Evolutionary conservation across 2,797 vertebrate species (phyloP).

Genomic region (Etheostoma nigrum): DNA sequence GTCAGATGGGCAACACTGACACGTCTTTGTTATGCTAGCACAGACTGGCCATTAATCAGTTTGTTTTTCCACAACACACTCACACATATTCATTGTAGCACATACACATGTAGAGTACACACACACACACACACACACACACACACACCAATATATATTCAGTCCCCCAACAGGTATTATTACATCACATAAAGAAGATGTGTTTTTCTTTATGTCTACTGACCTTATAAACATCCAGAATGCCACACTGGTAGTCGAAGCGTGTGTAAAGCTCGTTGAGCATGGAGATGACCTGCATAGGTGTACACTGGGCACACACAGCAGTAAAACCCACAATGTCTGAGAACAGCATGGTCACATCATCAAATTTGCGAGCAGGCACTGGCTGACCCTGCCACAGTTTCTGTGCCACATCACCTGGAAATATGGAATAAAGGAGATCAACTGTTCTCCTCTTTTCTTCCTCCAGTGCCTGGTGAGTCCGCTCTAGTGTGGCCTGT

Average conservation of each 20-base stretch:
- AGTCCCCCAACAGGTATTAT: neutral
- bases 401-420: constrained; percentile 96
- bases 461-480: constrained; percentile 96
- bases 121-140: constrained; percentile 1
- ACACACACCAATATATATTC: neutral
- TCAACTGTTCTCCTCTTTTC: constrained; percentile 98
- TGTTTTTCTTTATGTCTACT: constrained; percentile 31
- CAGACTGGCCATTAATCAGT: constrained; percentile 70
- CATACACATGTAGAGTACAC: neutral
- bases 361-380: constrained; percentile 96
- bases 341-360: constrained; percentile 99
- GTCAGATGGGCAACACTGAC: constrained; percentile 76
- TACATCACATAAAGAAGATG: neutral
- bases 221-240: constrained; percentile 98
- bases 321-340: constrained; percentile 99
- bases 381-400: constrained; percentile 97
- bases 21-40: constrained; percentile 71
- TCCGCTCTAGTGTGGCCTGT: constrained; percentile 93
- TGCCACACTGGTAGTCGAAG: constrained; percentile 98
- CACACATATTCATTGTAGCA: constrained; percentile 22
- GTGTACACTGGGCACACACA: constrained; percentile 97
- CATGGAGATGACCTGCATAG: constrained; percentile 99
- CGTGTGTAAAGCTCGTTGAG: constrained; percentile 97
- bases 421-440: constrained; percentile 98
- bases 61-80: constrained; percentile 70